Evolutionary conservation across 2,888 invertebrate species (phyloP).

Genomic region (Agrilus biguttatus): DNA sequence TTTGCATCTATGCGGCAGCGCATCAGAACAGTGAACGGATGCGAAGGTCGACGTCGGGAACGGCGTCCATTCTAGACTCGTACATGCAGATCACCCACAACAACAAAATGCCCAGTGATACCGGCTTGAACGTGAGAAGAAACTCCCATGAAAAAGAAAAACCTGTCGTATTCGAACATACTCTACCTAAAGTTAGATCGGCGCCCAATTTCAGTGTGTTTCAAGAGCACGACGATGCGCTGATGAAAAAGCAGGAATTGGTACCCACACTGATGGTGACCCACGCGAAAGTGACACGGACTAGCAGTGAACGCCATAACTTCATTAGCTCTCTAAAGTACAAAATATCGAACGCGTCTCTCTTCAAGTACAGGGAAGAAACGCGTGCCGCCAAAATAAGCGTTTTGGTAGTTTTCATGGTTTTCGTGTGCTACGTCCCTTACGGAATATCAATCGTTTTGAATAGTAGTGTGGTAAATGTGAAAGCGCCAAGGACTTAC

Average conservation of each 20-base stretch:
- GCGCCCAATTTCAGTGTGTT: constrained; percentile 23
- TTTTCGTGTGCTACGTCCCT: constrained; percentile 36
- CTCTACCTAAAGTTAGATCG: constrained; percentile 24
- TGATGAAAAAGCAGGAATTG: neutral
- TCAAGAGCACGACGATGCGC: constrained; percentile 6
- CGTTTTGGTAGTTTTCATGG: constrained; percentile 60
- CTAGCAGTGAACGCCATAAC: constrained; percentile 41
- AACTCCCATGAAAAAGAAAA: neutral
- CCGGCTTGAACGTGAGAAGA: constrained; percentile 22
- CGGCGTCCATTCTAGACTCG: constrained; percentile 34
- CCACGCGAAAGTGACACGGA: constrained; percentile 33
- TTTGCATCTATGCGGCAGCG: constrained; percentile 61
- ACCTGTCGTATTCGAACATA: constrained; percentile 14
- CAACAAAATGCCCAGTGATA: constrained; percentile 22
- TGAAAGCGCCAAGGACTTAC: constrained; percentile 30
- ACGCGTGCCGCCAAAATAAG: constrained; percentile 80
- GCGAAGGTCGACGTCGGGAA: constrained; percentile 30
- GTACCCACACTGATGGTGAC: neutral
- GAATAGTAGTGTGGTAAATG: constrained; percentile 18
- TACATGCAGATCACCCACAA: constrained; percentile 32
- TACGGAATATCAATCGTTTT: constrained; percentile 26
- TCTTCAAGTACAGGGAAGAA: constrained; percentile 77
- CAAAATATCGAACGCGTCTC: constrained; percentile 69
- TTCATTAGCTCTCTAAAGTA: constrained; percentile 62
- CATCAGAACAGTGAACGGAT: constrained; percentile 54